phyloP scores from a whole-genome alignment of 2,888 invertebrate species.

The Cylindroiulus punctatus region DNA sequence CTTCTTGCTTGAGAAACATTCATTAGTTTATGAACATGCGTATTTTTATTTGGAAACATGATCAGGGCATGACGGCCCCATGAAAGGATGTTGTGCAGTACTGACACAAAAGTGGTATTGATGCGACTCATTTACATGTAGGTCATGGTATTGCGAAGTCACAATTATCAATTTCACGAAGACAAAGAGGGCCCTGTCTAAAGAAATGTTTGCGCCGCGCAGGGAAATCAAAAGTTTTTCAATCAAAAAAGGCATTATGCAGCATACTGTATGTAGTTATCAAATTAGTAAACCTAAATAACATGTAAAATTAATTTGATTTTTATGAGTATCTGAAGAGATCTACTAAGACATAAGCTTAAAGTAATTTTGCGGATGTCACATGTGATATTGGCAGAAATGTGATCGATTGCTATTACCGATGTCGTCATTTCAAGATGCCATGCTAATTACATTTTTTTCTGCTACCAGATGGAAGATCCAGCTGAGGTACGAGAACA shows the following conservation, averaged over 20 bases:
- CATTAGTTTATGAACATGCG: neutral
- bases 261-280: too few relatives aligned
- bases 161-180: neutral
- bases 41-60: neutral
- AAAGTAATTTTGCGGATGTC: too few relatives aligned
- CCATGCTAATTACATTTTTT: too few relatives aligned
- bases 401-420: too few relatives aligned
- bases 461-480: constrained; percentile 62
- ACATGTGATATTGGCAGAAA: too few relatives aligned
- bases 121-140: neutral
- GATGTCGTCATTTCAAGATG: too few relatives aligned
- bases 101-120: neutral
- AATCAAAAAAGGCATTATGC: neutral
- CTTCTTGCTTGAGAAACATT: neutral
- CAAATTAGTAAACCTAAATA: too few relatives aligned
- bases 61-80: neutral
- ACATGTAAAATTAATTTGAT: too few relatives aligned
- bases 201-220: too few relatives aligned
- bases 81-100: neutral
- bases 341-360: too few relatives aligned
- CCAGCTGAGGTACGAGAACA: constrained; percentile 64
- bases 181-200: neutral
- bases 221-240: neutral
- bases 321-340: too few relatives aligned
- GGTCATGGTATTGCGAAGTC: neutral